Evolutionary conservation across 2,113 vertebrate species (phyloP), one percentile per base, ranked within the genome.

Genomic region (Dunckerocampus dactyliophorus): DNA sequence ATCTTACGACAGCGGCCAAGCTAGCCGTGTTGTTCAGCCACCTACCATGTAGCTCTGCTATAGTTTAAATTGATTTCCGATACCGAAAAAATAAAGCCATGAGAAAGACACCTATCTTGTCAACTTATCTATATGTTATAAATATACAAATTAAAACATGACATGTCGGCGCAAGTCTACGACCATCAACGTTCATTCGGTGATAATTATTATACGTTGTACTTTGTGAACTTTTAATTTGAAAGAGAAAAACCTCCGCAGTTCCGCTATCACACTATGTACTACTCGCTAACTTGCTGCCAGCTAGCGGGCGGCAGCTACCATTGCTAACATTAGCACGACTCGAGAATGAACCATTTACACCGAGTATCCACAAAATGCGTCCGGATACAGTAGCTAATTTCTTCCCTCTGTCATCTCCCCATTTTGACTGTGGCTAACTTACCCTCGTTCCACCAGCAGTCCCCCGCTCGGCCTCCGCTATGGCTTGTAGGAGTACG

Each of bases 391-490:
- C 48, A 13, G 24, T 14, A 15, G 9, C 11, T 8, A 0, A 14
- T 22, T 68, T 37, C 19, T 39, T 49, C 9, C 42, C 4, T 24
- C 1, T 22, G 53, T 53, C 24, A 0, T 19, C 8, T 2, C 0
- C 6, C 4, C 11, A 2, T 17, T 0, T 53, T 13, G n/a, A 46
- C 39, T 13, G 1, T 2, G 1, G 13, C 24, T 1, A 53, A 21
- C 80, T 76, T 60, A 89, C 85, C 84, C 78, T 60, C 43, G 68
- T 81, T 72, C 68, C 74, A 59, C 76, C 72, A 3, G 52, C 45
- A 67, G 52, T 47, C 61, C 67, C 72, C 62, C 55, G 19, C 56
- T 53, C 42, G n/a, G 71, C 57, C 65, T 59, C 13, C 28, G 49
- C 46, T 54, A 7, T 47, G 43, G 50, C 28, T 63, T 65, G 11